Conservation (phyloP, 2,888 invertebrate genomes). For the Protonemura montana region DNA sequence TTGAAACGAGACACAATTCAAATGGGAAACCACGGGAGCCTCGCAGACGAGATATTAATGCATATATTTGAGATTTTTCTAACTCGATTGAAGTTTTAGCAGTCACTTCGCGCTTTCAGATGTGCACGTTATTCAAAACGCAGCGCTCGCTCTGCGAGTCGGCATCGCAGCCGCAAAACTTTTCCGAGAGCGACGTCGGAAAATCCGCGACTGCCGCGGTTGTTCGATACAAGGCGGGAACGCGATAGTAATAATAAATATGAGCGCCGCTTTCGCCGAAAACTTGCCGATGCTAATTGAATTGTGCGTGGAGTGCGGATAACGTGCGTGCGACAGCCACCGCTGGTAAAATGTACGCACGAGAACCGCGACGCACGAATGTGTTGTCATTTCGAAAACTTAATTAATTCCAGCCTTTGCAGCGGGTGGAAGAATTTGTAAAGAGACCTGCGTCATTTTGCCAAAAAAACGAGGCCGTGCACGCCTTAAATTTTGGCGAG, state of each 20-base stretch:
- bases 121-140: not conserved
- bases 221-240: slow-evolving; percentile 1
- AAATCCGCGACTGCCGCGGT: not conserved
- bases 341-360: not conserved
- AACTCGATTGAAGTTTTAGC: not conserved
- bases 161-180: not conserved
- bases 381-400: not conserved
- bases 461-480: not conserved
- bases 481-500: not conserved
- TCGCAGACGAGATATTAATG: not conserved
- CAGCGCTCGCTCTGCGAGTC: not conserved
- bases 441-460: not conserved
- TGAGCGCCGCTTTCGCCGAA: not conserved
- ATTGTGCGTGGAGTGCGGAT: not conserved
- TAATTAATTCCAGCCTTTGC: not conserved
- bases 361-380: not conserved
- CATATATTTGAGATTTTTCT: not conserved
- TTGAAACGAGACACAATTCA: not conserved
- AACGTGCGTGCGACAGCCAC: not conserved
- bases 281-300: not conserved
- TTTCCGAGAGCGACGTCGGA: not conserved
- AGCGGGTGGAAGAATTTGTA: not conserved
- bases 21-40: not conserved
- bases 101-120: not conserved
- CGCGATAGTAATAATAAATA: slow-evolving; percentile 12